A percentile compares a stretch with the other conserved stretches of the same genome.
Evolutionary conservation across 2,797 vertebrate genomes (phyloP).

Genomic region (Phrynocephalus vlangalii): DNA sequence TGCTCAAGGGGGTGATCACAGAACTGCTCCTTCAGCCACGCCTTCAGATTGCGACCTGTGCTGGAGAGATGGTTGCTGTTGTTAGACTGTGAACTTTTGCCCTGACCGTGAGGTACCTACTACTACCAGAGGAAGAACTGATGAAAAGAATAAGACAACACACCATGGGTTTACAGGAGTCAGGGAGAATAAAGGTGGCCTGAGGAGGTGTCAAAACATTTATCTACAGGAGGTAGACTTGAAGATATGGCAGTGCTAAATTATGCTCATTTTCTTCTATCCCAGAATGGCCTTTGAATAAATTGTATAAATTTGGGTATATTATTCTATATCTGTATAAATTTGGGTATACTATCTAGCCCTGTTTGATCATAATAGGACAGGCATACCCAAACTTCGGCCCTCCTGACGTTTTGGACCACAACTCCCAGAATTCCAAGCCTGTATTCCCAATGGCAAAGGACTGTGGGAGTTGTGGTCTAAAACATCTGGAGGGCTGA

Average conservation of each 20-base stretch:
- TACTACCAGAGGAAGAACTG: not conserved
- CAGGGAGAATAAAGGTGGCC: not conserved
- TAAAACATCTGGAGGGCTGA: too few relatives aligned
- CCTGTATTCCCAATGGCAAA: too few relatives aligned
- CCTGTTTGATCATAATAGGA: not conserved
- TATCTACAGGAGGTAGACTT: not conserved
- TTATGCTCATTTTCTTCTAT: not conserved
- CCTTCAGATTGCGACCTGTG: constrained; percentile 91
- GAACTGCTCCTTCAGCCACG: constrained; percentile 95
- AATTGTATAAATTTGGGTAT: not conserved
- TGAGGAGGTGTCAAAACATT: not conserved
- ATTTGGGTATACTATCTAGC: not conserved
- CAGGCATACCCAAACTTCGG: too few relatives aligned
- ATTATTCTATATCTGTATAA: not conserved
- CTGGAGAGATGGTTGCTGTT: constrained; percentile 54
- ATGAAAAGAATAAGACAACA: not conserved
- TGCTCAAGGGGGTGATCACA: constrained; percentile 90
- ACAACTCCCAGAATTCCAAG: too few relatives aligned
- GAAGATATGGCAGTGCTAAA: not conserved
- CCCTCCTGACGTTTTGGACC: too few relatives aligned
- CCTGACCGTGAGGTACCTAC: too few relatives aligned
- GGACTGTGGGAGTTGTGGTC: too few relatives aligned
- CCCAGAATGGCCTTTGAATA: not conserved
- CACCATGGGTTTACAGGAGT: not conserved
- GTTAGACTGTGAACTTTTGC: not conserved